Evolutionary conservation across 2,113 vertebrate species (phyloP), one percentile per base, ranked within the genome.

Genomic region (Aspidoscelis tigris): DNA sequence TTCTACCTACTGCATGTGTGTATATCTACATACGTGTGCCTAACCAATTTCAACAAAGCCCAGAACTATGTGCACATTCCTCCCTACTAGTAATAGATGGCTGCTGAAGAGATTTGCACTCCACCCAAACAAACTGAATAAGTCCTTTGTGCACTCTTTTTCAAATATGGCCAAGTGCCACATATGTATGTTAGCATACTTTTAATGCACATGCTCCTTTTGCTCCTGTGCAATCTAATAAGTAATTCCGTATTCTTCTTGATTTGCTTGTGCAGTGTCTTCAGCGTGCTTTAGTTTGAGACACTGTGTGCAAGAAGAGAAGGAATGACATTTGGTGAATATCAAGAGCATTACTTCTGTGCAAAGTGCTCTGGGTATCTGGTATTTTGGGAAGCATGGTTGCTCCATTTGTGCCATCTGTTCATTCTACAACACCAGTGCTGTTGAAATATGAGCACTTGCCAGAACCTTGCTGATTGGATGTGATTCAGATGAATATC

Each of bases 401-500:
- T 0, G 1, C 2, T 6, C 53, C 20, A 20, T 22, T 33, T 50
- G 1, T 1, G 0, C 22, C 41, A 3, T 71, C 66, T 20, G 86
- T 78, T 6, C 75, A 1, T 1, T 69, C 65, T 5, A 20, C 1
- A 53, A 11, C 43, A 0, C 43, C 81, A 53, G 64, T 3, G 4
- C 65, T 75, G n/a, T 7, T 80, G 77, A 80, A 76, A n/a, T 81
- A 39, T 39, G 26, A 3, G 65, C 0, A 12, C 39, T 76, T 2
- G 65, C 24, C n/a, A n/a, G 72, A 77, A 10, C 39, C 7, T 4
- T 3, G 26, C 61, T 22, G 69, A 53, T 84, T 64, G 72, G 66
- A 70, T 41, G 21, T 18, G 41, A 80, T 41, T 75, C 64, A 76
- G 86, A 58, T 70, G 72, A 43, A 75, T 80, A 76, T 80, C 50